phyloP scores from a whole-genome alignment of 1,140 invertebrate species.

The Coenobita brevimanus region DNA sequence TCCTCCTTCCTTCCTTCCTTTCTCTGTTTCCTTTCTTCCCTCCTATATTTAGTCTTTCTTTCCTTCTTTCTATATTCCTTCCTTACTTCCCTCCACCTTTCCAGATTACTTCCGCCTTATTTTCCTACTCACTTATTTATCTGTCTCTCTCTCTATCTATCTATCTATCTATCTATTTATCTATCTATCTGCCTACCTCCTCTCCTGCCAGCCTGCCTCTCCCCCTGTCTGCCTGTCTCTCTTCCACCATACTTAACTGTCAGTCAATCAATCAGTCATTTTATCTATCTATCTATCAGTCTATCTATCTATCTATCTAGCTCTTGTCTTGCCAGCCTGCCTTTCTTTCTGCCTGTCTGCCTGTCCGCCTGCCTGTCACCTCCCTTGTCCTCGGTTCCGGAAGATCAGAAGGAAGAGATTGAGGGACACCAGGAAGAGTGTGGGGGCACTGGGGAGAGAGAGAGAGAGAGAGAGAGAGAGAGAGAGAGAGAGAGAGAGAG shows the following conservation, averaged over 20 bases:
- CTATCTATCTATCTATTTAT: no score
- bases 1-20: background rate
- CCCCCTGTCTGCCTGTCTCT: conserved; percentile 10
- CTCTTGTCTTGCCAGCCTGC: no score
- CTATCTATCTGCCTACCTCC: no score
- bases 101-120: no score
- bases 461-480: background rate
- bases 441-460: background rate
- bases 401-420: no score
- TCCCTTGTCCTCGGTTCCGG: no score
- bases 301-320: background rate
- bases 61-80: background rate
- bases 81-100: background rate
- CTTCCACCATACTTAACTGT: no score
- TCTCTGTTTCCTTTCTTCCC: background rate
- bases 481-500: background rate
- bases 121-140: no score
- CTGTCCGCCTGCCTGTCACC: no score
- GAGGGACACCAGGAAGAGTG: background rate
- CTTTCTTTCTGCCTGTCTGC: no score
- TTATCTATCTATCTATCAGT: background rate
- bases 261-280: no score
- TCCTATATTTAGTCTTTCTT: background rate
- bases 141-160: conserved; percentile 20
- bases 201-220: no score